Base-by-base conservation (phyloP, 2,797 vertebrate genomes). In the Adelosebastes latens region DNA sequence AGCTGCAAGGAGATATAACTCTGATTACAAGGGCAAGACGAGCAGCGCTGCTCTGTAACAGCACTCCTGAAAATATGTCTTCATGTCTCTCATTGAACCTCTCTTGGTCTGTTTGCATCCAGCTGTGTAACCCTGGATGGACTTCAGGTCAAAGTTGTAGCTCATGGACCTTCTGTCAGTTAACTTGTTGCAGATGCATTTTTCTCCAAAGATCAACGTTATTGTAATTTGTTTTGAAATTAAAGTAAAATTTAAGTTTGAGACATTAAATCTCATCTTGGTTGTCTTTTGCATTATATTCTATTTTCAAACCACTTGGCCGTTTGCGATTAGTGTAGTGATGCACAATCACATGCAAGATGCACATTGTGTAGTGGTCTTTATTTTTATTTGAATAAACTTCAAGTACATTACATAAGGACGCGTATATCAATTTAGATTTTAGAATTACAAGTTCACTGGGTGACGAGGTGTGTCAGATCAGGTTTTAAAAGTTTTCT, bases 1-100 rank as follows among this genome's bases (percentile, higher is more conserved):
- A 25, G 85, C 87, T 59, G 77, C 75, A 0, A 85, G 91, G 68
- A 91, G 88, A 87, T 78, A 34, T 60, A 6, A 74, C 2, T 22
- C 70, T 65, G 72, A 1, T 6, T 82, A 77, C 31, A 75, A 53
- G 49, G 24, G 69, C n/a, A 42, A 79, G 73, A 71, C 4, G 3
- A 72, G 60, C 75, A 61, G 32, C 46, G 10, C 58, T 5, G 14
- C 77, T 61, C 10, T 64, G 24, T 81, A 49, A 76, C 72, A 16
- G 25, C 24, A 53, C 53, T 58, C 20, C 39, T 29, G 55, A 66
- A 58, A 55, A 70, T 34, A 27, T 49, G 7, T 36, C 10, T n/a
- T 8, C 8, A n/a, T 46, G 20, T 9, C 13, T 72, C n/a, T 60
- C 5, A 25, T 22, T 12, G 4, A 22, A 22, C 7, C 2, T 11